Conservation (phyloP, 1,140 invertebrate genomes). For the Brachionus angularis region DNA sequence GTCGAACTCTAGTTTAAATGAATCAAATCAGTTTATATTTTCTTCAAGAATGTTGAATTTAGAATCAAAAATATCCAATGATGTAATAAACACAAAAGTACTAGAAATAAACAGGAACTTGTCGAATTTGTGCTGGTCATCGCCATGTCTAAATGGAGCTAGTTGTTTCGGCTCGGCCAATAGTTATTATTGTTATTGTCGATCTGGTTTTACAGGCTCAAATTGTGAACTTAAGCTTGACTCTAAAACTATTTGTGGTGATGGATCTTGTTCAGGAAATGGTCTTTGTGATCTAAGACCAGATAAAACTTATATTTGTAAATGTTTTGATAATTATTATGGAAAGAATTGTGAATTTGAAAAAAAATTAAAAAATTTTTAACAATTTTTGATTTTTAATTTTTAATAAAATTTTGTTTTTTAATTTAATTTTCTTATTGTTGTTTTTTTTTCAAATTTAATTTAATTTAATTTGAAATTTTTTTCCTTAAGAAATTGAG, state of each 20-base stretch:
- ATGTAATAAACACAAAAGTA: too few species aligned
- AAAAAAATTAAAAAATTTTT: background rate
- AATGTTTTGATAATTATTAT: background rate
- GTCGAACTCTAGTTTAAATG: too few species aligned
- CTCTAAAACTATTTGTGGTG: constrained; percentile 2
- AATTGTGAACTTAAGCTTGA: constrained; percentile 29
- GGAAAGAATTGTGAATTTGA: background rate
- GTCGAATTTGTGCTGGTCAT: constrained; percentile 37
- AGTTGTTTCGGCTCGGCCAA: constrained; percentile 9
- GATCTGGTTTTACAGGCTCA: background rate
- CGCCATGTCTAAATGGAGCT: constrained; percentile 40
- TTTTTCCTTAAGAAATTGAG: too few species aligned
- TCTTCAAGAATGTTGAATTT: too few species aligned
- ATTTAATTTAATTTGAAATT: too few species aligned
- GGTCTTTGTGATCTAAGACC: background rate
- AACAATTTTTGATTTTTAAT: constrained; percentile 16
- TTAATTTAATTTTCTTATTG: background rate
- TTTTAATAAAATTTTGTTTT: constrained; percentile 5
- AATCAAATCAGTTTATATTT: too few species aligned
- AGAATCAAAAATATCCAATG: too few species aligned
- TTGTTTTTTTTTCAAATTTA: too few species aligned
- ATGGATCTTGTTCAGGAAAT: constrained; percentile 28
- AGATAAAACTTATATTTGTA: constrained; percentile 3
- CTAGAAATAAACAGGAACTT: too few species aligned
- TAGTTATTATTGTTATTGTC: constrained; percentile 28